Evolutionary conservation across 2,888 invertebrate genomes (phyloP), one percentile per base, ranked within the genome.

Genomic region (Rhagonycha lutea): DNA sequence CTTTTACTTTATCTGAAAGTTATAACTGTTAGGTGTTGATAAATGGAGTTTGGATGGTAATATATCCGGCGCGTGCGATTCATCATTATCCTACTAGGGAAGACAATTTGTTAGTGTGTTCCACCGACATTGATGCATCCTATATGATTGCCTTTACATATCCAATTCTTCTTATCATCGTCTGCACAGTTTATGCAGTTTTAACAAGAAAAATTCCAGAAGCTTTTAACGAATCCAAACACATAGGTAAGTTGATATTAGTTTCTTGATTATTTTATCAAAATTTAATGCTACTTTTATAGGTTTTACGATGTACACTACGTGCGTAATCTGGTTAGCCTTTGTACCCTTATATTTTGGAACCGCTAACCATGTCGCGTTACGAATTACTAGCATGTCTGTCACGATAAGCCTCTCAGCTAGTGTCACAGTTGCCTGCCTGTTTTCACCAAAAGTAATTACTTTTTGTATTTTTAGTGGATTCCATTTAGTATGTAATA

Each of bases 261-360:
- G n/a, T 47, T 5, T 47, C n/a, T 47, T 47, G n/a, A 47, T 47
- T 76, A n/a, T 14, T 12, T 63, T 69, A 69, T 3, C 12, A 18
- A 69, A 69, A 69, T 47, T 10, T 47, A 47, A 47, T 61, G 12
- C 60, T 78, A 73, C 78, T 70, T 72, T 84, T 83, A 10, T 88
- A 95, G 95, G 96, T 75, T 99, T 99, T 89, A 98, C 98, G 24
- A 99, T 99, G 99, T 99, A 98, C 89, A 98, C 98, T 63, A 98
- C 98, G 28, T 97, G 98, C 87, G 96, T 98, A 79, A 98, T 98
- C 86, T 99, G 99, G 99, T 89, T 98, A 80, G 99, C 99, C 18
- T 99, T 99, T 88, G 96, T 99, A 74, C 98, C 98, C 7, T 91
- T 99, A 69, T 98, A 98, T 89, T 98, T 98, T 87, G 98, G 98